Conservation (phyloP, 2,888 invertebrate genomes). For the Plebejus melissa region DNA sequence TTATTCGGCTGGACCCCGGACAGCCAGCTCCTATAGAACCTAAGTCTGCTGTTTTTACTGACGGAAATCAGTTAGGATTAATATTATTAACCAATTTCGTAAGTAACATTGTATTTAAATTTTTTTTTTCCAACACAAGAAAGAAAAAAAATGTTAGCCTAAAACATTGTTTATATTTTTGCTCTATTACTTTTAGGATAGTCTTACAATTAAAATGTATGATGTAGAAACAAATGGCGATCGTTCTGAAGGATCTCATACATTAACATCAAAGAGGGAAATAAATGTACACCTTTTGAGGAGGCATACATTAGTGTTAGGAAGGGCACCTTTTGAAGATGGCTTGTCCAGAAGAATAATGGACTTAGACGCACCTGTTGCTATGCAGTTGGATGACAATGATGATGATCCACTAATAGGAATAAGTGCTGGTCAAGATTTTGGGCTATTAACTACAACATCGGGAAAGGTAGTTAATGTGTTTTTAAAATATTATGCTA, state of each 20-base stretch:
- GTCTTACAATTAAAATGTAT: conserved; percentile 60
- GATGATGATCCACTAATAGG: conserved; percentile 89
- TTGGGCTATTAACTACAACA: conserved; percentile 89
- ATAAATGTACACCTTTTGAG: conserved; percentile 61
- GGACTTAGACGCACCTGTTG: conserved; percentile 72
- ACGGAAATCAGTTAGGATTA: conserved; percentile 73
- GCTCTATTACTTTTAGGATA: conserved; percentile 50
- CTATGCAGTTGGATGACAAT: conserved; percentile 77
- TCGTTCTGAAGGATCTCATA: conserved; percentile 44
- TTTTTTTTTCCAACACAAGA: not conserved
- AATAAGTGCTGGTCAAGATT: conserved; percentile 93
- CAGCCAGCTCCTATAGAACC: conserved; percentile 51
- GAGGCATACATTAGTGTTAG: conserved; percentile 59
- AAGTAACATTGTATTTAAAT: conserved; percentile 28
- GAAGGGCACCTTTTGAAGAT: conserved; percentile 65
- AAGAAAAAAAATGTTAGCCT: not conserved
- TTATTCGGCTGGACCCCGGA: conserved; percentile 59
- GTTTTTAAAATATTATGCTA: not conserved
- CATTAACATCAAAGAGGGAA: conserved; percentile 53
- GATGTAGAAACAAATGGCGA: conserved; percentile 51
- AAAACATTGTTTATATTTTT: not conserved
- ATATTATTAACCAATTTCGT: conserved; percentile 54
- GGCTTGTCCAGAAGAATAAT: conserved; percentile 48
- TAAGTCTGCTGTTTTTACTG: conserved; percentile 66
- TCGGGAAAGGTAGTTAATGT: conserved; percentile 84